phyloP scores from a whole-genome alignment of 2,888 invertebrate species.

The Abscondita cerata region DNA sequence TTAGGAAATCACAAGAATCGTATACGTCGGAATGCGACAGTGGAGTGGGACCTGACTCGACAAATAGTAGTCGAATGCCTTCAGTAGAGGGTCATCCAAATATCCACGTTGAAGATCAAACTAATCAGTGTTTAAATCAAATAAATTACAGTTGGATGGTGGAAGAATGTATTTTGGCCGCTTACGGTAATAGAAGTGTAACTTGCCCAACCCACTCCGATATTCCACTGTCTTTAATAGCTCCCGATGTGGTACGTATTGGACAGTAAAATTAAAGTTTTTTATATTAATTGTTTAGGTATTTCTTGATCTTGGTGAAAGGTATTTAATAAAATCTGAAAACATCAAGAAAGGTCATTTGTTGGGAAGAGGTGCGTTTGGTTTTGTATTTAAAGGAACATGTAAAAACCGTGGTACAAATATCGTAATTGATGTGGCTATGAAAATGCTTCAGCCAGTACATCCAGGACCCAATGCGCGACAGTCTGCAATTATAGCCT shows the following conservation, averaged over 20 bases:
- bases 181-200: slow-evolving; percentile 74
- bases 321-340: slow-evolving; percentile 81
- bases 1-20: slow-evolving; percentile 72
- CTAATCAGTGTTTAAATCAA: slow-evolving; percentile 41
- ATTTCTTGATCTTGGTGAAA: slow-evolving; percentile 86
- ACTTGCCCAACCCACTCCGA: slow-evolving; percentile 83
- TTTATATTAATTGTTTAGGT: too few relatives aligned
- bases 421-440: slow-evolving; percentile 76
- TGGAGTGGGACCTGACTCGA: slow-evolving; percentile 84
- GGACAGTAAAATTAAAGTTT: too few relatives aligned
- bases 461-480: slow-evolving; percentile 78
- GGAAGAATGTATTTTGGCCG: slow-evolving; percentile 93
- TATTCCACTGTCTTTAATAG: slow-evolving; percentile 78
- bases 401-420: slow-evolving; percentile 68
- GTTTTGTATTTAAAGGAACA: slow-evolving; percentile 89
- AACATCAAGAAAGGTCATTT: slow-evolving; percentile 78
- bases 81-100: slow-evolving; percentile 80
- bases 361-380: slow-evolving; percentile 96
- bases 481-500: slow-evolving; percentile 65
- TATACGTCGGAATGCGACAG: slow-evolving; percentile 85
- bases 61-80: slow-evolving; percentile 80
- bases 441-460: slow-evolving; percentile 96
- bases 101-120: slow-evolving; percentile 54
- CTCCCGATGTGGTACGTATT: slow-evolving; percentile 84
- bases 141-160: slow-evolving; percentile 84